These are phyloP conservation scores for Oostethus manadensis DNA, from an alignment of 2,113 vertebrate genomes.

Conservation along the genomic window DNA sequence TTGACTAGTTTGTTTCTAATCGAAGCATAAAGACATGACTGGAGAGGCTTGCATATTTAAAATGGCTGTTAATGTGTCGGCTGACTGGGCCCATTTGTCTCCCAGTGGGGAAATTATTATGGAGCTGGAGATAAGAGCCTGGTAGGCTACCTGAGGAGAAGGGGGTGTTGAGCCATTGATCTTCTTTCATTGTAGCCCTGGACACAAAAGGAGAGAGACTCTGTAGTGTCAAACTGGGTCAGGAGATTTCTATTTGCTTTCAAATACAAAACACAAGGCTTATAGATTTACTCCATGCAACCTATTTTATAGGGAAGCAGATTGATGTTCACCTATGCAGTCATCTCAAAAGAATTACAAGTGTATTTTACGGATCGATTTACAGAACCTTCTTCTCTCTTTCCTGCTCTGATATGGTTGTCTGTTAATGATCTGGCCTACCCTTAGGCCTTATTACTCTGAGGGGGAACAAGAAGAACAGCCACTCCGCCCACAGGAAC, in stretches of 20 bases:
- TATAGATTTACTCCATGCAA: background rate
- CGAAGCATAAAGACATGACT: conserved; percentile 40
- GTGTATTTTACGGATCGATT: conserved; percentile 15
- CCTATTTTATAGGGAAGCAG: background rate
- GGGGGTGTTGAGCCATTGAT: conserved; percentile 44
- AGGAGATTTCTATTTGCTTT: conserved; percentile 42
- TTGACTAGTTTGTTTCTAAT: conserved; percentile 6
- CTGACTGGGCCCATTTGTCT: conserved; percentile 35
- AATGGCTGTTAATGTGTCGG: conserved; percentile 58
- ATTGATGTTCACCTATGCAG: background rate
- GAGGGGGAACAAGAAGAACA: conserved; percentile 30
- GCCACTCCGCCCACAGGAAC: conserved; percentile 22
- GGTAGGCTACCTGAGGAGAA: conserved; percentile 36
- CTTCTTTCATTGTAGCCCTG: conserved; percentile 33
- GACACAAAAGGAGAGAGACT: conserved; percentile 31
- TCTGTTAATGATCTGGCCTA: conserved; percentile 20
- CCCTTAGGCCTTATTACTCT: conserved; percentile 41
- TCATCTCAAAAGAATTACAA: background rate
- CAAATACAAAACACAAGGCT: background rate
- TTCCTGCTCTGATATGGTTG: background rate
- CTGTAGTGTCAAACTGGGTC: conserved; percentile 37
- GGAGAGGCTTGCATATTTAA: conserved; percentile 29
- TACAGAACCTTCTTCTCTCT: background rate
- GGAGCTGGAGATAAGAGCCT: conserved; percentile 48
- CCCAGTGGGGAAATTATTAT: conserved; percentile 53